Evolutionary conservation across 1,140 invertebrate species (phyloP).

Genomic region (Neodiprion virginianus): DNA sequence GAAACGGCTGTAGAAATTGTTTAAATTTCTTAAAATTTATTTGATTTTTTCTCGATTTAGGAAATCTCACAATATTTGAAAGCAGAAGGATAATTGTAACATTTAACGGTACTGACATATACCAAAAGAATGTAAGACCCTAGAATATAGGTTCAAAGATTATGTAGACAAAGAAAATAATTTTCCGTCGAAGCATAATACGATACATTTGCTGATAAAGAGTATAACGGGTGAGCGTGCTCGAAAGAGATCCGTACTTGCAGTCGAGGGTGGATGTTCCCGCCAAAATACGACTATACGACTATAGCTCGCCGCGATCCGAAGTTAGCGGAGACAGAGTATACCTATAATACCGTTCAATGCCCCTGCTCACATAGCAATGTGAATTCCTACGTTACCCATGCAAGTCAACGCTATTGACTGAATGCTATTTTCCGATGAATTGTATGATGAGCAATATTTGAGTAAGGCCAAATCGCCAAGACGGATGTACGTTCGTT

Average conservation of each 20-base stretch:
- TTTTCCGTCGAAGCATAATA: too few relatives aligned
- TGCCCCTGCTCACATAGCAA: slow-evolving; percentile 22
- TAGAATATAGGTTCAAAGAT: too few relatives aligned
- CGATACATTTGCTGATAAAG: neutral
- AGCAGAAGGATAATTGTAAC: too few relatives aligned
- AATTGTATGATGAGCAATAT: neutral
- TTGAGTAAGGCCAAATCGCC: neutral
- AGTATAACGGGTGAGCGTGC: neutral
- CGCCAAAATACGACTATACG: neutral
- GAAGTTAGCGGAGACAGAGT: too few relatives aligned
- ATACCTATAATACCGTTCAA: slow-evolving; percentile 6
- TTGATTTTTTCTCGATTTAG: too few relatives aligned
- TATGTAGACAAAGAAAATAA: too few relatives aligned
- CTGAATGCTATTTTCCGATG: slow-evolving; percentile 24
- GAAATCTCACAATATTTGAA: too few relatives aligned
- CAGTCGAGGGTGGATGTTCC: neutral
- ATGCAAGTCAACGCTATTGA: slow-evolving; percentile 34
- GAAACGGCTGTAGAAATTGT: too few relatives aligned
- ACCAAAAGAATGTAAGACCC: too few relatives aligned
- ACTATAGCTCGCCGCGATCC: too few relatives aligned
- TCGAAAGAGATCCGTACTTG: neutral
- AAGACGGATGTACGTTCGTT: too few relatives aligned
- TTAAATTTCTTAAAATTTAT: too few relatives aligned
- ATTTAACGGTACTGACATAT: neutral
- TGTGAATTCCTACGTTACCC: slow-evolving; percentile 24